A percentile compares a stretch with the other conserved stretches of the same genome.
Evolutionary conservation across 2,113 vertebrate species (phyloP).

Genomic region (Siphamia tubifer): DNA sequence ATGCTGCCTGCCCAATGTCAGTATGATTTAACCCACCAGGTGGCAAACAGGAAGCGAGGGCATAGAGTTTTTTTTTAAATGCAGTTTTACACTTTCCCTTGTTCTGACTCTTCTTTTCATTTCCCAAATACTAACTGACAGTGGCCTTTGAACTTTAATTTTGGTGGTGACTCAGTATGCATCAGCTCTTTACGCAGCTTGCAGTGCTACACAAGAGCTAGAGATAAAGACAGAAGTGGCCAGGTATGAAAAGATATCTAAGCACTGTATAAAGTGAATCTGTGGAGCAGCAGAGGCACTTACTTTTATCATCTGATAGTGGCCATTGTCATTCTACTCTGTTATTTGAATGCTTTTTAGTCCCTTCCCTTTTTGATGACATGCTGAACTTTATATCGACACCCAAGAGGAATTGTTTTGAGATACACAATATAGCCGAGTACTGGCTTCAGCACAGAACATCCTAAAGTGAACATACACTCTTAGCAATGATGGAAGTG

Average conservation of each 20-base stretch:
- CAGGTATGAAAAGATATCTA: neutral
- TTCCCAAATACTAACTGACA: conserved; percentile 58
- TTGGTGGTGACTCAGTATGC: conserved; percentile 9
- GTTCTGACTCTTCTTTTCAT: conserved; percentile 61
- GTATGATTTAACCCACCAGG: conserved; percentile 42
- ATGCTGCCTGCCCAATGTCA: conserved; percentile 50
- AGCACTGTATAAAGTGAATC: neutral
- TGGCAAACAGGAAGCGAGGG: conserved; percentile 16
- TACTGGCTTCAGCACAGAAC: neutral
- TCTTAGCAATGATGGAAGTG: conserved; percentile 10
- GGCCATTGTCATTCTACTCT: conserved; percentile 9
- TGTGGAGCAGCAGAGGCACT: neutral
- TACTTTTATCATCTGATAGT: conserved; percentile 7
- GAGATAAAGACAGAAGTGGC: conserved; percentile 23
- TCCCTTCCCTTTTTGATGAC: too few relatives aligned
- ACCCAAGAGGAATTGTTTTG: neutral
- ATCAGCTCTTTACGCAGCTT: neutral
- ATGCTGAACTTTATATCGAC: conserved; percentile 4
- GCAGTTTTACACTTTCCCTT: conserved; percentile 58
- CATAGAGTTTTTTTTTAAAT: conserved; percentile 47
- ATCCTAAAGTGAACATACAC: conserved; percentile 1
- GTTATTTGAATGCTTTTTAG: too few relatives aligned
- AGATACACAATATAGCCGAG: neutral
- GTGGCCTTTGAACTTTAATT: conserved; percentile 27
- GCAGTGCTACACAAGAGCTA: conserved; percentile 33